Base-by-base conservation (phyloP, 2,113 vertebrate genomes). In the Catharus bicknelli region DNA sequence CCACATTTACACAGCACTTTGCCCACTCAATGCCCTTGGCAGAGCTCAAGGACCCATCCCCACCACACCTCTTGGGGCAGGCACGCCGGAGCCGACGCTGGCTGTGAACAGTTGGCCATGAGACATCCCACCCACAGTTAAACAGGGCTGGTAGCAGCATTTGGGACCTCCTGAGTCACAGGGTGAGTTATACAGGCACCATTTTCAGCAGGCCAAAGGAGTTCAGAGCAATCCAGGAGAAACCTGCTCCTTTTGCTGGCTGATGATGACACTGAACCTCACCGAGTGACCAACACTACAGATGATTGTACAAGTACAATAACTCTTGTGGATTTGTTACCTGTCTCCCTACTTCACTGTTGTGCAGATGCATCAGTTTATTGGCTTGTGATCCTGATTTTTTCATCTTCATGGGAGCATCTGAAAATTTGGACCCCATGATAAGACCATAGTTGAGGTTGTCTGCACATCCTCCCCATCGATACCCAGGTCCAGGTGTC, bases 291-390 rank as follows among this genome's bases (percentile, higher is more conserved):
- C 86, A 4, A 94, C 77, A 83, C 94, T 96, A 81, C 85, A 72
- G 86, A 93, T 90, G 95, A 83, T 96, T 91, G 92, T 95, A 95
- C 84, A 97, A 97, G 57, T 89, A 96, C 90, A 96, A 86, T 68
- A 94, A 94, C 95, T 87, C 94, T 94, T 43, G 93, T 85, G 86
- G 95, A 96, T 97, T 96, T 97, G 97, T 98, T 97, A 99, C 99
- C 98, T 99, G 99, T 98, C 99, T 98, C 89, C 99, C 99, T 83
- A 99, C 99, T 98, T 99, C 99, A 94, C 99, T 99, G 98, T 99
- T 99, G 98, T 99, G 99, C 90, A 99, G 99, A 97, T 99, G 99
- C 99, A 99, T 99, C 94, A 99, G 99, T 97, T 99, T 99, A 98
- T 99, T 99, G 93, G 99, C 98, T 84, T 99, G 98, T 85, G 98